phyloP scores from a whole-genome alignment of 2,113 vertebrate species.

The Drymodes brunneopygia region DNA sequence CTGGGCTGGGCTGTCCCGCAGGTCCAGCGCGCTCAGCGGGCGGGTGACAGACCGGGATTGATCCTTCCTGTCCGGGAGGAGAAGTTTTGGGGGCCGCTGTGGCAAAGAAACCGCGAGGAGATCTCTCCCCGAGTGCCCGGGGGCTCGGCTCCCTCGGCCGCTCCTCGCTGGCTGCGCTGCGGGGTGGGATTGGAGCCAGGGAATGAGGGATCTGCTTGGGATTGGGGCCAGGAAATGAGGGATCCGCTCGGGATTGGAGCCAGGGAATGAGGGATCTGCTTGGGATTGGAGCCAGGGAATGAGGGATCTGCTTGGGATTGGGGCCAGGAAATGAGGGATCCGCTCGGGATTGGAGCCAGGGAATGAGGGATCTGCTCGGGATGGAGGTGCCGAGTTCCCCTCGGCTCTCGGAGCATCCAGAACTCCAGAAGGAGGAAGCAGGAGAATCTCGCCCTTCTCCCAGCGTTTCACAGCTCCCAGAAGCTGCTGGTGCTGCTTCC shows the following conservation, averaged over 20 bases:
- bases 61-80: rapidly evolving
- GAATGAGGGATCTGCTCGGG: background rate
- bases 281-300: no score
- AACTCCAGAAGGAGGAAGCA: background rate
- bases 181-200: background rate
- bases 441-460: background rate
- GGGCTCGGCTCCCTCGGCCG: background rate
- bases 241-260: background rate
- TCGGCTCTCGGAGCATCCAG: background rate
- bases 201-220: background rate
- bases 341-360: background rate
- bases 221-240: no score
- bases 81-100: rapidly evolving
- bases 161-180: rapidly evolving
- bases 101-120: background rate
- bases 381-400: background rate
- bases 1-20: background rate
- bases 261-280: background rate
- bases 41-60: background rate
- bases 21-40: rapidly evolving
- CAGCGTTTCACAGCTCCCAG: background rate
- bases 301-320: background rate
- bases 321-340: no score
- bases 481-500: background rate
- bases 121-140: rapidly evolving